Evolutionary conservation across 2,888 invertebrate genomes (phyloP).

Genomic region (Drosophila kanekoi): DNA sequence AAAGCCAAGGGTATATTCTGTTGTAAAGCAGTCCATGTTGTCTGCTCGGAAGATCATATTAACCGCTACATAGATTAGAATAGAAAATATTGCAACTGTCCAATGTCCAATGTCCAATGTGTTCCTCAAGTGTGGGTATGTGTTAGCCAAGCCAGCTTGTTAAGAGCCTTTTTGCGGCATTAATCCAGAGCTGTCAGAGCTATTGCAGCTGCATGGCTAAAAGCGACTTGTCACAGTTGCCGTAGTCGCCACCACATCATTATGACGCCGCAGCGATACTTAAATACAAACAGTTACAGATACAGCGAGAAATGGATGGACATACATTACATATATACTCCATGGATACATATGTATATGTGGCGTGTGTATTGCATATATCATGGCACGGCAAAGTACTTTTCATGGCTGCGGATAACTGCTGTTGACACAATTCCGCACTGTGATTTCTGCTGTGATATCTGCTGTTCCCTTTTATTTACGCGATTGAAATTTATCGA

Average conservation of each 20-base stretch:
- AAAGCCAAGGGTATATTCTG: too few species aligned
- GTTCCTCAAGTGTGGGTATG: slow-evolving; percentile 9
- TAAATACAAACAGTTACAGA: slow-evolving; percentile 28
- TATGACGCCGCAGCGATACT: slow-evolving; percentile 50
- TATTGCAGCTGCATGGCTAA: slow-evolving; percentile 44
- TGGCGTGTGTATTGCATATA: slow-evolving; percentile 30
- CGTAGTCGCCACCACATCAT: slow-evolving; percentile 51
- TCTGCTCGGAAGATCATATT: too few species aligned
- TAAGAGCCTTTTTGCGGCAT: slow-evolving; percentile 11
- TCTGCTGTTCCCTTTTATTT: slow-evolving; percentile 66
- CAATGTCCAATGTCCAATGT: too few species aligned
- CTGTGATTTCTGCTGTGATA: slow-evolving; percentile 49
- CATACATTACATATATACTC: slow-evolving; percentile 17
- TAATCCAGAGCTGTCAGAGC: slow-evolving; percentile 49
- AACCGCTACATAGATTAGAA: too few species aligned
- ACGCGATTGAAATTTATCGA: slow-evolving; percentile 65
- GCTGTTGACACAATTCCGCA: slow-evolving; percentile 73
- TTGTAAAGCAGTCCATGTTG: too few species aligned
- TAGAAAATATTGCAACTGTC: neutral
- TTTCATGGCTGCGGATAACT: slow-evolving; percentile 39
- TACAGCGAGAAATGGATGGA: slow-evolving; percentile 9
- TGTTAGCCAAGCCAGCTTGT: neutral
- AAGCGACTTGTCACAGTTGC: slow-evolving; percentile 35
- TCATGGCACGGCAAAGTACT: slow-evolving; percentile 29
- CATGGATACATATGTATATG: neutral